phyloP scores from a whole-genome alignment of 2,888 invertebrate genomes.

The Chalcis sispes region DNA sequence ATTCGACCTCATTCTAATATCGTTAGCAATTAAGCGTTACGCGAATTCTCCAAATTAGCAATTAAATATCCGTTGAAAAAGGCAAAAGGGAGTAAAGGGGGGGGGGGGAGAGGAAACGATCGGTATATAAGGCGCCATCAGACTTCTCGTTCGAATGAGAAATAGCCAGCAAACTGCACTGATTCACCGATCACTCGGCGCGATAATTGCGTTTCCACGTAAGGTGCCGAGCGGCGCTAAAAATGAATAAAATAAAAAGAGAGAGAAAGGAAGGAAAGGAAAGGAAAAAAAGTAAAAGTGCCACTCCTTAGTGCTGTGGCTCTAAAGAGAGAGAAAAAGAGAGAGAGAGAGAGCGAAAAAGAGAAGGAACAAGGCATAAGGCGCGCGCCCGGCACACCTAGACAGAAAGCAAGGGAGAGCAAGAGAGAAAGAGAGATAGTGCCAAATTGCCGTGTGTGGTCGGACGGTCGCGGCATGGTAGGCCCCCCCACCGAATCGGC shows the following conservation, averaged over 20 bases:
- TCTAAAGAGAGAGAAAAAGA: not conserved
- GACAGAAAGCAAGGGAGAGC: constrained; percentile 59
- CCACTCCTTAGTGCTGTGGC: too few relatives aligned
- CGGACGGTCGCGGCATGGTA: constrained; percentile 56
- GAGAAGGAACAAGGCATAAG: too few relatives aligned
- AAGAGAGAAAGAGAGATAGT: constrained; percentile 27
- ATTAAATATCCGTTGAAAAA: too few relatives aligned
- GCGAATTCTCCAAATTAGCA: not conserved
- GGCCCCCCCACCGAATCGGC: not conserved
- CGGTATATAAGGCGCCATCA: constrained; percentile 10
- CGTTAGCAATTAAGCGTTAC: not conserved
- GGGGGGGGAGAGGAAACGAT: too few relatives aligned
- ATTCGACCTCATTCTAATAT: too few relatives aligned
- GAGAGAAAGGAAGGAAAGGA: not conserved
- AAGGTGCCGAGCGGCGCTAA: constrained; percentile 56
- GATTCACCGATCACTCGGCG: constrained; percentile 45
- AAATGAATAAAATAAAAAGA: constrained; percentile 20
- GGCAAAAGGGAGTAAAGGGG: too few relatives aligned
- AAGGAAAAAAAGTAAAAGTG: constrained; percentile 49
- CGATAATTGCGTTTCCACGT: constrained; percentile 58
- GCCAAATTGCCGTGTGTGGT: constrained; percentile 73
- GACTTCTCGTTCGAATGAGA: constrained; percentile 16
- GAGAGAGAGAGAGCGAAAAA: too few relatives aligned
- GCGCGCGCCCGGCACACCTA: constrained; percentile 49
- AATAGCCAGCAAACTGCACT: constrained; percentile 1